Base-by-base conservation (phyloP, 1,140 invertebrate species). In the Trinorchestia longiramus region DNA sequence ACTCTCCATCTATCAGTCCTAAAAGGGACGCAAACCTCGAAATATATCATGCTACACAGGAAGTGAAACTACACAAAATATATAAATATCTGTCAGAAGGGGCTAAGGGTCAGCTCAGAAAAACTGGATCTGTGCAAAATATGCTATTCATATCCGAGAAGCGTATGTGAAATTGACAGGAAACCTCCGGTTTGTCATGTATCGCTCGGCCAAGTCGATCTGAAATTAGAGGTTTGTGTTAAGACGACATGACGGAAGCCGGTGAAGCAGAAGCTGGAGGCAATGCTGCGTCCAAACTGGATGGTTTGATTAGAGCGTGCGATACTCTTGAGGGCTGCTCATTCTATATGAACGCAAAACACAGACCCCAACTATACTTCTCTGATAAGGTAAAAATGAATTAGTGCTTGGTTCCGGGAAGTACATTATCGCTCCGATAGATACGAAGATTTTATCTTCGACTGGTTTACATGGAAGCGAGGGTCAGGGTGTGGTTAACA, bases 381-480 rank as follows among this genome's bases (percentile, higher is more conserved):
- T 94, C 17, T 94, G 92, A 94, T 94, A 94, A 94, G 41, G 44
- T 40, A 94, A 94, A 45, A 94, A 94, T 94, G 92, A 94, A 94
- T 94, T 94, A 94, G 43, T 8, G 88, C 36, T 47, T 19, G 40
- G 43, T 94, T 94, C 92, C 92, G 43, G 92, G 92, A 94, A 94
- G 44, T 94, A 44, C 44, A n/a, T 94, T 94, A 94, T 94, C 92
- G 92, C 44, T 23, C 43, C 92, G 92, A 91, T 94, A 94, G 92
- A 94, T 94, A 94, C 43, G 92, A 94, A 94, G 92, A 94, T 94
- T 94, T 94, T 94, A 94, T 94, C 92, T 94, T 6, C 19, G 44
- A 47, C 44, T 94, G 44, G 43, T 94, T 94, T 94, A 94, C 92
- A 47, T 94, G 92, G 43, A 94, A 94, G 92, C 41, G 92, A 47